A percentile compares a stretch with the other conserved stretches of the same genome.
phyloP scores from a whole-genome alignment of 1,140 invertebrate genomes.

The Globodera ellingtonae region DNA sequence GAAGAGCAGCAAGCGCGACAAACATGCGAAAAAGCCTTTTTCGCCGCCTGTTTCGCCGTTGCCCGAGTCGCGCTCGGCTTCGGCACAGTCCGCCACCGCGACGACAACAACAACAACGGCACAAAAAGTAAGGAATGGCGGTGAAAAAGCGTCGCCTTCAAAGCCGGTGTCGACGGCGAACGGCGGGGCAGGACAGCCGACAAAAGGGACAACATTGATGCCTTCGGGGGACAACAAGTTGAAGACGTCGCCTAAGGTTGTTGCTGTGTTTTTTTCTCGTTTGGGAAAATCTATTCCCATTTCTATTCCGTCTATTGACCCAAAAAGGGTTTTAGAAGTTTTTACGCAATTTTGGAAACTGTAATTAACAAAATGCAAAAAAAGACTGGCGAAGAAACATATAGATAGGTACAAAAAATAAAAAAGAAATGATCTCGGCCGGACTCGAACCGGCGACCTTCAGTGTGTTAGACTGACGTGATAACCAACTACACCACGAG shows the following conservation, averaged over 20 bases:
- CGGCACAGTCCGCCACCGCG: conserved; percentile 5
- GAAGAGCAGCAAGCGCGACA: conserved; percentile 1
- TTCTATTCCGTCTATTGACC: too few species aligned
- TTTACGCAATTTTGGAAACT: too few species aligned
- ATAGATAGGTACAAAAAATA: not conserved
- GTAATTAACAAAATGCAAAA: not conserved
- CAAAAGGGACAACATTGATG: not conserved
- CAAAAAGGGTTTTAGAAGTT: too few species aligned
- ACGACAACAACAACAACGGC: not conserved
- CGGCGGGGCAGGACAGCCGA: not conserved
- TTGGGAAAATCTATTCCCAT: too few species aligned
- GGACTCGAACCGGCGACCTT: conserved; percentile 27
- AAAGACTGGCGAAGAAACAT: not conserved
- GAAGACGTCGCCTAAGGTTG: not conserved
- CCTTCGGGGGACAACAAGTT: not conserved
- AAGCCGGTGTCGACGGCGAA: not conserved
- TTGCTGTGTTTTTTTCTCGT: too few species aligned
- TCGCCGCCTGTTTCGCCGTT: conserved; percentile 5
- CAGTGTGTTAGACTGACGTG: conserved; percentile 30
- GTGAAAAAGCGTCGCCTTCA: not conserved
- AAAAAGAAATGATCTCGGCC: conserved; percentile 20
- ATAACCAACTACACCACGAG: conserved; percentile 28
- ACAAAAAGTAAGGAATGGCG: not conserved
- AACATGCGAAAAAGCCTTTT: conserved; percentile 3
- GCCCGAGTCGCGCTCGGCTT: conserved; percentile 15